phyloP scores from a whole-genome alignment of 2,888 invertebrate species.

The Uropetala carovei region DNA sequence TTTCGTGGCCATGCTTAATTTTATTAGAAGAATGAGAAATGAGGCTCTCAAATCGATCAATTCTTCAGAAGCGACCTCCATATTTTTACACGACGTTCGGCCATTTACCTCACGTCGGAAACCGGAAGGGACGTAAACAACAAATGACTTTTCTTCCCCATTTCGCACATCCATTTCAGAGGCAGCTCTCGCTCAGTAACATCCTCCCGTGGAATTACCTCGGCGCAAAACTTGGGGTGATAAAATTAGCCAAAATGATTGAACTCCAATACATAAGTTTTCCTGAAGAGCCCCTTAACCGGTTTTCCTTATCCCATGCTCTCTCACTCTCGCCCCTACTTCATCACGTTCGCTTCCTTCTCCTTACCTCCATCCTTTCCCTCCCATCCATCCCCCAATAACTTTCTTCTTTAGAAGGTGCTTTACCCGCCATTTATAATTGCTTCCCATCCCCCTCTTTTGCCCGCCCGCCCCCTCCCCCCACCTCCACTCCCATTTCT shows the following conservation, averaged over 20 bases:
- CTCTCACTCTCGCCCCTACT: not conserved
- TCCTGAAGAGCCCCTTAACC: not conserved
- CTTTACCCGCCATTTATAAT: constrained; percentile 55
- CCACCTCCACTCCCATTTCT: not conserved
- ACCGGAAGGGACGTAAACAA: no score
- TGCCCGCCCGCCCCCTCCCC: not conserved
- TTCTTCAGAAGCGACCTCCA: no score
- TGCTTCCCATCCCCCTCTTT: constrained; percentile 18
- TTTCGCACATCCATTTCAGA: not conserved
- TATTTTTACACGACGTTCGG: no score
- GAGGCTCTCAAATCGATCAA: no score
- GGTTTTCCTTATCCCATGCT: not conserved
- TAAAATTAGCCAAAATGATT: constrained; percentile 43
- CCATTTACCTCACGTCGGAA: no score
- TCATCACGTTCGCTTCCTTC: not conserved
- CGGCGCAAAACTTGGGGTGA: not conserved
- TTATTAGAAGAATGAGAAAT: no score
- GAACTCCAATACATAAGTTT: constrained; percentile 10
- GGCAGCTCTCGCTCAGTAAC: not conserved
- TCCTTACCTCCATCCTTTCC: not conserved
- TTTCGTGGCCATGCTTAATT: no score
- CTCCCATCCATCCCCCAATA: not conserved
- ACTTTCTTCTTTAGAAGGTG: constrained; percentile 41
- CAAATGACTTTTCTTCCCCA: not conserved
- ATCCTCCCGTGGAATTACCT: not conserved